A percentile compares a stretch with the other conserved stretches of the same genome.
Evolutionary conservation across 2,888 invertebrate genomes (phyloP).

Genomic region (Odontomyia ornata): DNA sequence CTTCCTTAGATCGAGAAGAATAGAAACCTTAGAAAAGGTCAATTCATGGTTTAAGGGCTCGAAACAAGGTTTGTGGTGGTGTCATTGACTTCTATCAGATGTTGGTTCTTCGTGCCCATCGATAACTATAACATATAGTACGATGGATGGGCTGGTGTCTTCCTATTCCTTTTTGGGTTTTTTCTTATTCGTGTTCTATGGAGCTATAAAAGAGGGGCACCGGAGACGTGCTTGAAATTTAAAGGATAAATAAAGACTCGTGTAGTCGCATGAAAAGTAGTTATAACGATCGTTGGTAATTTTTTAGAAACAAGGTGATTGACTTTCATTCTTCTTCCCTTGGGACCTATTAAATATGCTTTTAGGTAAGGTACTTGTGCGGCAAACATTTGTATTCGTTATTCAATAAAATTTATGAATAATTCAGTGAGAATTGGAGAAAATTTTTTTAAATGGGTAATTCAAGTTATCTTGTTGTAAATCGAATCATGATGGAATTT

Average conservation of each 20-base stretch:
- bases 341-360: neutral
- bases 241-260: constrained; percentile 26
- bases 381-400: neutral
- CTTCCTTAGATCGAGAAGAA: neutral
- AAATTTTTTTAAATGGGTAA: neutral
- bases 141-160: neutral
- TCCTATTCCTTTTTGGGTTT: neutral
- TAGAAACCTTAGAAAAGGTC: neutral
- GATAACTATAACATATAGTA: too few species aligned
- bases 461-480: constrained; percentile 10
- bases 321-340: too few species aligned
- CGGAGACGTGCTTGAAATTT: constrained; percentile 29
- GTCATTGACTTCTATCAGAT: constrained; percentile 37
- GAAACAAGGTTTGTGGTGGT: neutral
- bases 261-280: too few species aligned
- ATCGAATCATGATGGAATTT: too few species aligned
- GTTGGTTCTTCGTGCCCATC: constrained; percentile 17
- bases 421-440: constrained; percentile 31
- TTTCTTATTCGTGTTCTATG: constrained; percentile 17
- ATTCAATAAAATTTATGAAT: constrained; percentile 13
- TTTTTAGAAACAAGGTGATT: too few species aligned
- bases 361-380: neutral
- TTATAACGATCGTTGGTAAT: too few species aligned
- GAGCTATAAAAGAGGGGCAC: constrained; percentile 5
- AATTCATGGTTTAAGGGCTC: neutral